Evolutionary conservation across 2,888 invertebrate genomes (phyloP), one percentile per base, ranked within the genome.

Genomic region (Dinocampus coccinellae): DNA sequence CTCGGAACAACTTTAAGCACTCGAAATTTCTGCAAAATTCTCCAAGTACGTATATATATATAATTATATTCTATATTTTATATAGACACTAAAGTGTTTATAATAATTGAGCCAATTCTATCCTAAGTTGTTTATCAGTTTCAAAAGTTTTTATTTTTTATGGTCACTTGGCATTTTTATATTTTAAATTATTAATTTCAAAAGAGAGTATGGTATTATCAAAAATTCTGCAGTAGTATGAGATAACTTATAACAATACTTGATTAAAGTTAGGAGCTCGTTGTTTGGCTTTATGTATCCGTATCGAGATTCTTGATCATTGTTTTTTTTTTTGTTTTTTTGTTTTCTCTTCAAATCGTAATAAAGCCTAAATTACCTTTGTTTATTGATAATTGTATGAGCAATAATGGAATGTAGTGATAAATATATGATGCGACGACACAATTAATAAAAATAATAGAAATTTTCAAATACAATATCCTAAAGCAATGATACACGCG

Each of bases 21-120:
- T 24, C 0, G 10, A 34, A 58, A 4, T 33, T 33, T 20, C 16
- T 58, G 34, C 34, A 16, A 58, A 34, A 29, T 34, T 16, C 34
- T 34, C 4, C 10, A 29, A 33, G 16, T 58, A 33, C 29, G 4
- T 26, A 11, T 58, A 34, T 33, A 10, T 16, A 53, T 16, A 10
- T 16, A 4, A 20, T 34, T 33, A 58, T 20, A 58, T 20, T 34
- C 20, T 34, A 16, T 16, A 34, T 13, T 55, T 11, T 55, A 47
- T 16, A 2, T 0, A 7, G 4, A 16, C 47, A 7, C 20, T 3
- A 16, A 4, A 16, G 16, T 26, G n/a, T 26, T 22, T 3, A 24
- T 55, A n/a, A 29, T 33, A 58, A 33, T 58, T 58, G 58, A 58
- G 58, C 58, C 34, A 34, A 58, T 34, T 13, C 55, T 55, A 58